Evolutionary conservation across 2,888 invertebrate genomes (phyloP), one percentile per base, ranked within the genome.

Genomic region (Zygogramma bicolorata): DNA sequence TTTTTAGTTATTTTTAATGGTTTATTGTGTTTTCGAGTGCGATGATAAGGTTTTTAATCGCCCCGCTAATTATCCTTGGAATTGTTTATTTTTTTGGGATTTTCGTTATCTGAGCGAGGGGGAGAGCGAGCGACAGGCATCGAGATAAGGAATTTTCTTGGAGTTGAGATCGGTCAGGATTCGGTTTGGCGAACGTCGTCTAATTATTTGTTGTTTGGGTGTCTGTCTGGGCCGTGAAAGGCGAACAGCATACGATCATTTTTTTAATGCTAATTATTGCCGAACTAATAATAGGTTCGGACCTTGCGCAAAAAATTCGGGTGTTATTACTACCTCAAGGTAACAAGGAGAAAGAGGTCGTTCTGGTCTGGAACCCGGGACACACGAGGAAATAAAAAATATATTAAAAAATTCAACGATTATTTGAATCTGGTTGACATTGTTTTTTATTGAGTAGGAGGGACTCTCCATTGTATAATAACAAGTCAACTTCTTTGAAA

Each of bases 91-190:
- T 63, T 62, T 60, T 69, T 69, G 7, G 63, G 34, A 40, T 65
- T n/a, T 61, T 65, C 42, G 34, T 70, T 60, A 65, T 70, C 65
- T 25, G 1, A 1, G 27, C 10, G 29, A 49, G 46, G 60, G 42
- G 57, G 40, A 66, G 57, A 65, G 13, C 53, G 53, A 18, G 13
- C 20, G 38, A 61, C 62, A 60, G 46, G 22, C 49, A 25, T 38
- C 18, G 25, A 72, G 73, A 76, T 71, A 76, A 70, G 53, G 38
- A 77, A 69, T 73, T 74, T 71, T 74, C 71, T 68, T 69, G 53
- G 31, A 66, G 66, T 74, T 77, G 75, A 70, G 76, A 53, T 74
- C 74, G 78, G 78, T 77, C 78, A 78, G 73, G 78, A 77, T 78
- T 74, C 69, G 31, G 60, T 58, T 20, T 68, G 31, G 71, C 38